A percentile compares a stretch with the other conserved stretches of the same genome.
Conservation (phyloP, 2,888 invertebrate genomes). For the Venustoraphidia nigricollis region DNA sequence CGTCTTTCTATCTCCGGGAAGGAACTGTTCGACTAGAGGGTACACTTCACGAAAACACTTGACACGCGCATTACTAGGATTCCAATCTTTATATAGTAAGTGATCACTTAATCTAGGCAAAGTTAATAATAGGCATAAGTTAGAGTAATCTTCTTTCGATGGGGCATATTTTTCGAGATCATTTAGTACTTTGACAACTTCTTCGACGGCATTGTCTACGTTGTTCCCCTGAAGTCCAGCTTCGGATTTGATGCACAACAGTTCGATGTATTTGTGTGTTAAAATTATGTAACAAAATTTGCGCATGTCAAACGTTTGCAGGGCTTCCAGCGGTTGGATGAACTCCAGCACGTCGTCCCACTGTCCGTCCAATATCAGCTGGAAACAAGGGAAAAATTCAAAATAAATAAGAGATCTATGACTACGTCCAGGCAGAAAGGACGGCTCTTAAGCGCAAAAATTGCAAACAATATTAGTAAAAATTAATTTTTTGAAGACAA, state of each 20-base stretch:
- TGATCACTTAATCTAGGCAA: conserved; percentile 87
- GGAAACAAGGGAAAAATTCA: no score
- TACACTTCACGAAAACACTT: conserved; percentile 80
- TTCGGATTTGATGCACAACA: conserved; percentile 89
- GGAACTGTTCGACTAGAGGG: conserved; percentile 77
- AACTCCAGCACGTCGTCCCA: conserved; percentile 97
- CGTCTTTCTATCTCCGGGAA: conserved; percentile 61
- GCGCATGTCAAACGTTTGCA: conserved; percentile 68
- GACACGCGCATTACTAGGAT: conserved; percentile 85
- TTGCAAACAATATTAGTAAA: no score
- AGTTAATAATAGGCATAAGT: conserved; percentile 77
- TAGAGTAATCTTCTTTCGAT: conserved; percentile 86
- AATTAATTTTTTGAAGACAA: no score
- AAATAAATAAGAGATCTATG: no score
- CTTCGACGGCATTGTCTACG: conserved; percentile 84
- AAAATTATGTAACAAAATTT: conserved; percentile 77
- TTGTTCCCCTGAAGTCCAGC: conserved; percentile 63
- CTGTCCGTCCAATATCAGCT: conserved; percentile 85
- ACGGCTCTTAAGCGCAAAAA: no score
- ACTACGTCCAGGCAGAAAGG: no score
- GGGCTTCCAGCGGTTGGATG: conserved; percentile 77
- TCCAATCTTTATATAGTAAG: conserved; percentile 89
- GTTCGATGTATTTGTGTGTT: conserved; percentile 85
- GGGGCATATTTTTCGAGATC: conserved; percentile 81
- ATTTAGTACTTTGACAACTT: conserved; percentile 81